Base-by-base conservation (phyloP, 2,888 invertebrate genomes). In the Ramazzottius varieornatus region DNA sequence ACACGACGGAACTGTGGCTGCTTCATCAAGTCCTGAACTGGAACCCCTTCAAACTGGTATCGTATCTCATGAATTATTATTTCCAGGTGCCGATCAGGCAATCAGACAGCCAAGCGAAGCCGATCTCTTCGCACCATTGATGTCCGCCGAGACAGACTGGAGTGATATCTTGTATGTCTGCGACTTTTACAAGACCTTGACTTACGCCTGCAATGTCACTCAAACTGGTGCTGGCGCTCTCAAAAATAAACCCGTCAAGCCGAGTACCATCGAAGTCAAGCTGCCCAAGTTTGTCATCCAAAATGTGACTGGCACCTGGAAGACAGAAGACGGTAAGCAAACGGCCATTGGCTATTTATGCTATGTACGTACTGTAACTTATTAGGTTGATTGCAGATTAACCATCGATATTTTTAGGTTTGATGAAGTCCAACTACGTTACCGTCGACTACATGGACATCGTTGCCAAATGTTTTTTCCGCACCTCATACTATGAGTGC, bases 401-500 rank as follows among this genome's bases (percentile, higher is more conserved):
- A 20, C 13, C 8, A 20, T 40, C 40, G 40, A 13, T 13, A 16
- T 29, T 54, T 54, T 16, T 29, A 54, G 54, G 54, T 8, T 13
- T 54, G 8, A n/a, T 54, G 20, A 54, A 54, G 29, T 8, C 8
- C 8, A 4, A 24, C 54, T 54, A 54, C 29, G 29, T 13, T 4
- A 4, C 20, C 16, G 20, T 54, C 4, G 54, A 54, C 54, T 24
- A 54, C 54, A 4, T 54, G 13, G 54, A 13, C 24, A 54, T 54
- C 29, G 29, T 54, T 29, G 54, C 54, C 54, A 54, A 54, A 54
- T 54, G 54, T 54, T 29, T 54, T 24, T 54, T 54, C 54, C 54
- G 54, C 54, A 24, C 4, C n/a, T 4, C 4, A 16, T 54, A 54
- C 29, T 54, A 54, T 29, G 54, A 54, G 29, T 54, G 54, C 29